These are phyloP conservation scores for Mormyrus hasselquistii DNA, from an alignment of 2,797 vertebrate species.

Conservation along the genomic window DNA sequence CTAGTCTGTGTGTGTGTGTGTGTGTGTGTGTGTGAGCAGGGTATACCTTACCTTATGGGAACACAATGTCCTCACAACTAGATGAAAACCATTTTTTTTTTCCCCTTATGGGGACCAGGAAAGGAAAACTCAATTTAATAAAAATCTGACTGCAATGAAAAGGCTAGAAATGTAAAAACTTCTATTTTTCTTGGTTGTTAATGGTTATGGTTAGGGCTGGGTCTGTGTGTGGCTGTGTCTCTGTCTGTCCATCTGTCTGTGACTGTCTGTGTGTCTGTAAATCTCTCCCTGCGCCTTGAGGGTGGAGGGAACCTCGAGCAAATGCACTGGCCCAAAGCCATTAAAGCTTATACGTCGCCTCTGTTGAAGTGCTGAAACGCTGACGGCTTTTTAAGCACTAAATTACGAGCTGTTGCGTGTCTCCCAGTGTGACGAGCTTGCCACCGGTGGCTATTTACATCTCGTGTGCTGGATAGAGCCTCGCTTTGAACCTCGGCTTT, in stretches of 20 bases:
- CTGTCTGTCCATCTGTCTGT: too few relatives aligned
- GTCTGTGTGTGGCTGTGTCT: not conserved
- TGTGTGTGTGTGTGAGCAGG: not conserved
- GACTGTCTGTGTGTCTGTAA: not conserved
- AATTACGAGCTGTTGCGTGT: not conserved
- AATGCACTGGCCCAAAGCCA: not conserved
- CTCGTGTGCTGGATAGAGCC: not conserved
- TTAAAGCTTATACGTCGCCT: not conserved
- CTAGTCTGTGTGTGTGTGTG: not conserved
- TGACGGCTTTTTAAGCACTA: not conserved
- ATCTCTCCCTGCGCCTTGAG: not conserved
- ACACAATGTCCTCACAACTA: not conserved
- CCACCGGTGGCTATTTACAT: not conserved
- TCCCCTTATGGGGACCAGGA: not conserved
- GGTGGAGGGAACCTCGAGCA: not conserved
- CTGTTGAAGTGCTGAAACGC: not conserved
- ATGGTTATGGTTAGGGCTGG: not conserved
- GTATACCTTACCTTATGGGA: not conserved
- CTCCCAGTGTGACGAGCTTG: not conserved
- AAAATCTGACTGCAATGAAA: not conserved
- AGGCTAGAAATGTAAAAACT: too few relatives aligned
- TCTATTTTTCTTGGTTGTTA: not conserved
- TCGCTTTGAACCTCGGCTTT: not conserved
- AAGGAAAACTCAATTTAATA: not conserved
- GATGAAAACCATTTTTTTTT: not conserved